Evolutionary conservation across 1,140 invertebrate species (phyloP).

Genomic region (Magallana gigas): DNA sequence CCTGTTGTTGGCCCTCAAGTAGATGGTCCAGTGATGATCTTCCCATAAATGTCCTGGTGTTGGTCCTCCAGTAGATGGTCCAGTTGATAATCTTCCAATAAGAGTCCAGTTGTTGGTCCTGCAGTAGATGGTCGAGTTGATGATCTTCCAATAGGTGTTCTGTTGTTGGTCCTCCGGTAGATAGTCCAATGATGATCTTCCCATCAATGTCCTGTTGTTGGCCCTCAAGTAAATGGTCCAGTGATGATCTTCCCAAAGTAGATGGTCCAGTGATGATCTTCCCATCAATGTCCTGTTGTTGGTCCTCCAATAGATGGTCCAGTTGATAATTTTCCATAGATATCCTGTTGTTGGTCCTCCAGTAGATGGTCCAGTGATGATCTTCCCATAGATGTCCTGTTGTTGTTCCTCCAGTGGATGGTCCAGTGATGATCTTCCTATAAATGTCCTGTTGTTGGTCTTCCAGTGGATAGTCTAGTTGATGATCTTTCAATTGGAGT

Average conservation of each 20-base stretch:
- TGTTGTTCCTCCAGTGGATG: background rate
- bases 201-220: background rate
- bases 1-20: background rate
- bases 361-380: background rate
- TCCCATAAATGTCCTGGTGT: background rate
- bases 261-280: background rate
- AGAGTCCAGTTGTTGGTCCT: no score
- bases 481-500: background rate
- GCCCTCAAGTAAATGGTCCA: no score
- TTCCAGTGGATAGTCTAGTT: background rate
- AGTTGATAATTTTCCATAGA: background rate
- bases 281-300: background rate
- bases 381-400: background rate
- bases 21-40: background rate
- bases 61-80: background rate
- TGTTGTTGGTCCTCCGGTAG: no score
- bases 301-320: no score
- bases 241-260: no score
- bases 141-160: no score
- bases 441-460: background rate
- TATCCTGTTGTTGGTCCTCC: no score
- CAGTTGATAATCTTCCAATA: background rate
- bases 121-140: no score
- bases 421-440: background rate
- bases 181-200: background rate